Percentiles rank a stretch among this genome's conserved stretches.
Conservation (phyloP, 1,140 invertebrate species). For the Brachionus sp. region DNA sequence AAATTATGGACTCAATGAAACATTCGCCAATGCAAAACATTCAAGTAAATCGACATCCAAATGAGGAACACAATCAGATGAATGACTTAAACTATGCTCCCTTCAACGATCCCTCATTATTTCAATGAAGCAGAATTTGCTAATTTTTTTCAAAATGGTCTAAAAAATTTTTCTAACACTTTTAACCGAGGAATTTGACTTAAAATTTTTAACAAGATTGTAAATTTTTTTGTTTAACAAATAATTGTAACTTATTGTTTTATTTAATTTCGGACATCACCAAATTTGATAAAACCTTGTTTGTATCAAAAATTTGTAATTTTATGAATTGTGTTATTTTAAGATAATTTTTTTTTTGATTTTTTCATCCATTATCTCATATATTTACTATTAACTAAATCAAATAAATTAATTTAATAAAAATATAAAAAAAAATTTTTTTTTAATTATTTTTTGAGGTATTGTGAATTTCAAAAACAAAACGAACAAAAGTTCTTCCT, state of each 20-base stretch:
- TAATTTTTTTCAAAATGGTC: not conserved
- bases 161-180: not conserved
- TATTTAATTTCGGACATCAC: not conserved
- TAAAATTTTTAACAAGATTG: not conserved
- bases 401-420: too few species aligned
- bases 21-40: constrained; percentile 19
- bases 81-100: not conserved
- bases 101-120: not conserved
- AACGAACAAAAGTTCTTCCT: too few species aligned
- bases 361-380: too few species aligned
- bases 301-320: not conserved
- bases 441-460: too few species aligned
- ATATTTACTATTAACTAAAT: too few species aligned
- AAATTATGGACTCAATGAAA: constrained; percentile 43
- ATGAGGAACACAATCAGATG: constrained; percentile 11
- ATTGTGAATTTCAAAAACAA: too few species aligned
- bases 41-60: constrained; percentile 4
- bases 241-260: not conserved
- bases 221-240: not conserved
- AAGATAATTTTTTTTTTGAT: too few species aligned
- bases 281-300: not conserved
- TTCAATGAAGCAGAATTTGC: not conserved
- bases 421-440: too few species aligned
- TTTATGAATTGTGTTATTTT: too few species aligned
- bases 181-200: not conserved